A percentile compares a stretch with the other conserved stretches of the same genome.
Conservation (phyloP, 2,113 vertebrate genomes). For the Etheostoma spectabile region DNA sequence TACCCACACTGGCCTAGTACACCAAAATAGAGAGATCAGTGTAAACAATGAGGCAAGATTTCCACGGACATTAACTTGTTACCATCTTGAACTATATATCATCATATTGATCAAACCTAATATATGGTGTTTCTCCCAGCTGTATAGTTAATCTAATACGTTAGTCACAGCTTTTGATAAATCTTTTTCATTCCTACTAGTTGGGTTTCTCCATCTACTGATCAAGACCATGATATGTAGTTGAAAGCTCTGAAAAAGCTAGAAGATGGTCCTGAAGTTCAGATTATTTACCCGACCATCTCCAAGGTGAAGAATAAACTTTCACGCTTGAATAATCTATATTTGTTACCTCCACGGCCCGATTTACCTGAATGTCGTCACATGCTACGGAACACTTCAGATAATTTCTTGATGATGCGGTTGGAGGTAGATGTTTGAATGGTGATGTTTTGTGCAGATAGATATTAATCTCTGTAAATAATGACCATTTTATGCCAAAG, state of each 20-base stretch:
- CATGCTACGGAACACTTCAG: background rate
- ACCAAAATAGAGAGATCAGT: background rate
- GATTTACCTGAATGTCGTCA: background rate
- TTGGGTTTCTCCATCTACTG: background rate
- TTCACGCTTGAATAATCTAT: background rate
- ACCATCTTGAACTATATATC: background rate
- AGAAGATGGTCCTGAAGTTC: background rate
- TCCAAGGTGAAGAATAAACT: background rate
- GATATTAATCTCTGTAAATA: constrained; percentile 9
- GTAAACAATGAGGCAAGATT: background rate
- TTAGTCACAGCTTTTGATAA: background rate
- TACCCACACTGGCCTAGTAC: background rate
- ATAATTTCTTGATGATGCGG: background rate
- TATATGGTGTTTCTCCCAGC: background rate
- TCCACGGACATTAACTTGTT: background rate
- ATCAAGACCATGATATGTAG: background rate
- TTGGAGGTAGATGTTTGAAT: no score
- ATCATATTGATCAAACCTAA: background rate
- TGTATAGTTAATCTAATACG: background rate
- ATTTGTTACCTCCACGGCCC: background rate
- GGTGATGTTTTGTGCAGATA: background rate
- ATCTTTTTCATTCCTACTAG: background rate
- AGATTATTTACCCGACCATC: background rate
- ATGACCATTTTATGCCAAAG: constrained; percentile 58
- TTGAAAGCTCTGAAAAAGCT: background rate